Conservation (phyloP, 2,888 invertebrate genomes). For the Drosophila yooni region DNA sequence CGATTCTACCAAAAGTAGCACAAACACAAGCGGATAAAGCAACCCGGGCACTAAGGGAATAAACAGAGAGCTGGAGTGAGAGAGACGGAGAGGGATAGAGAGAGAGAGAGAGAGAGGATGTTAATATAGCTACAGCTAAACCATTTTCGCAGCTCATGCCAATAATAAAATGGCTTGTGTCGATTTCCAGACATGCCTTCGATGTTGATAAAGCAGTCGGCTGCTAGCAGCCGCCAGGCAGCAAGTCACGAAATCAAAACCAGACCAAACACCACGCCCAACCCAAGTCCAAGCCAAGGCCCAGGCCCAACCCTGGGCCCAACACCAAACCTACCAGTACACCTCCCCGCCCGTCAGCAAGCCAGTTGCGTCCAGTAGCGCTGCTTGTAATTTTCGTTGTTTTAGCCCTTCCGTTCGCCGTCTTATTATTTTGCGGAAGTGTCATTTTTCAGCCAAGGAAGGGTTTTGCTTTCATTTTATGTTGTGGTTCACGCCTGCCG, state of each 20-base stretch:
- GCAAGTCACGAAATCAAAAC: constrained; percentile 53
- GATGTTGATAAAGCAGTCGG: constrained; percentile 63
- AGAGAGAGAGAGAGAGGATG: background rate
- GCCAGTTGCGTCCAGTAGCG: constrained; percentile 46
- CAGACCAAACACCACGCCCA: constrained; percentile 10
- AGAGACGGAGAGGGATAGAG: background rate
- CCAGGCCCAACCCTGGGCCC: background rate
- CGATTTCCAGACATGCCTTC: constrained; percentile 52
- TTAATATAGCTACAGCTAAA: constrained; percentile 23
- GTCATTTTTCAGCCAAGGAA: constrained; percentile 79
- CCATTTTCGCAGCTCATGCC: constrained; percentile 42
- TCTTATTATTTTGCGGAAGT: constrained; percentile 65
- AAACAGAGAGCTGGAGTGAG: background rate
- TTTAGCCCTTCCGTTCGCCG: constrained; percentile 52
- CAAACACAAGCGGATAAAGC: constrained; percentile 47
- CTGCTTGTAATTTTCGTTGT: constrained; percentile 67
- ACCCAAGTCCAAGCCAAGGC: constrained; percentile 6
- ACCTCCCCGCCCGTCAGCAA: background rate
- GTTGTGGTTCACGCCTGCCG: constrained; percentile 65
- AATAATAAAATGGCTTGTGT: constrained; percentile 76
- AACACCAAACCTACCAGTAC: background rate
- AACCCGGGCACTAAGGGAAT: background rate
- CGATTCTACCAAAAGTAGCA: constrained; percentile 62
- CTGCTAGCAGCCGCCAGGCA: constrained; percentile 8
- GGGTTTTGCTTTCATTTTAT: constrained; percentile 71